Percentiles rank a stretch among this genome's conserved stretches.
phyloP scores from a whole-genome alignment of 2,888 invertebrate species.

The Nudaria mundana region DNA sequence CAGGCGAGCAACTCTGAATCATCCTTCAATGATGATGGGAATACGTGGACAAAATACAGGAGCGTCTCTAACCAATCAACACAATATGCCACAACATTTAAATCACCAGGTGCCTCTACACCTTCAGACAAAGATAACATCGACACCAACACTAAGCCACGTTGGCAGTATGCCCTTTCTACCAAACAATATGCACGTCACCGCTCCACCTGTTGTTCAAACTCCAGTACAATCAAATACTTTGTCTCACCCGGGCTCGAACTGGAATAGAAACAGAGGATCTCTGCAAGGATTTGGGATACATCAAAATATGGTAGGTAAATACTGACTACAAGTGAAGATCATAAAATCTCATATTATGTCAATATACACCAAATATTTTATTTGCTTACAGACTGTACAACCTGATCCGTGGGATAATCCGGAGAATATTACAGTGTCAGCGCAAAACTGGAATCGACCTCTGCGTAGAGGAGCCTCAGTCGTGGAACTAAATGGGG shows the following conservation, averaged over 20 bases:
- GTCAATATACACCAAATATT: neutral
- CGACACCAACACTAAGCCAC: slow-evolving; percentile 37
- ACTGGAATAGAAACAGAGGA: slow-evolving; percentile 59
- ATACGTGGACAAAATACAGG: slow-evolving; percentile 13
- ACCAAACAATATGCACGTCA: slow-evolving; percentile 48
- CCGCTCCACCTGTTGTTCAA: slow-evolving; percentile 33
- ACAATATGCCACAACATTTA: slow-evolving; percentile 36
- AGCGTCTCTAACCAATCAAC: slow-evolving; percentile 35
- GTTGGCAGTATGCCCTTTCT: slow-evolving; percentile 68
- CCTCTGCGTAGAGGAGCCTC: slow-evolving; percentile 68
- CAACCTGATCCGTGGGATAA: slow-evolving; percentile 54
- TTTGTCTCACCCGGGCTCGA: slow-evolving; percentile 47
- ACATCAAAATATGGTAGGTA: slow-evolving; percentile 51
- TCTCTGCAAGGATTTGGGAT: slow-evolving; percentile 58
- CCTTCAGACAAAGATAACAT: slow-evolving; percentile 45
- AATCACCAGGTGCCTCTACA: slow-evolving; percentile 42
- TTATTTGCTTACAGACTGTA: slow-evolving; percentile 23
- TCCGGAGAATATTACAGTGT: slow-evolving; percentile 36
- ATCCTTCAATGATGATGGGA: slow-evolving; percentile 28
- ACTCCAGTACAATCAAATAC: slow-evolving; percentile 47
- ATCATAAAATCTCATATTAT: neutral
- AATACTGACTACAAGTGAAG: neutral
- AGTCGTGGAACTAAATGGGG: slow-evolving; percentile 62
- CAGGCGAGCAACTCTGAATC: slow-evolving; percentile 51
- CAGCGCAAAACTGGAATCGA: slow-evolving; percentile 54